A percentile compares a stretch with the other conserved stretches of the same genome.
Conservation (phyloP, 1,140 invertebrate species). For the Lasioglossum albipes region DNA sequence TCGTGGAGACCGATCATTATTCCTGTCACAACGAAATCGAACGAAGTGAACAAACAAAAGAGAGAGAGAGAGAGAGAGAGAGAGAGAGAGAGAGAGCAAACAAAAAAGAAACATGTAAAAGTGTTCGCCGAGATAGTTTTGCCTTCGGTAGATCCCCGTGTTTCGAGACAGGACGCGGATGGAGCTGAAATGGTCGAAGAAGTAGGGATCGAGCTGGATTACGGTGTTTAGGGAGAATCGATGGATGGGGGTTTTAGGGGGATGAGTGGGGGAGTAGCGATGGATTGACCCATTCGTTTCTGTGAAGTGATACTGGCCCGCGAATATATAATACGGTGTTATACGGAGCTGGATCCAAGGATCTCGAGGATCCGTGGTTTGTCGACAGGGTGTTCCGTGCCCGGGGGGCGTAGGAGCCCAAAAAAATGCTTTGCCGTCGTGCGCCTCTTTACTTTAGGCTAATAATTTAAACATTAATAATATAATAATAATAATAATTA, state of each 20-base stretch:
- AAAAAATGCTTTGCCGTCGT: slow-evolving; percentile 79
- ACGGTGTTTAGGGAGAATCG: background rate
- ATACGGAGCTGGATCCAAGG: slow-evolving; percentile 17
- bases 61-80: too few species aligned
- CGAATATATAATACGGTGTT: background rate
- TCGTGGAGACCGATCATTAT: slow-evolving; percentile 32
- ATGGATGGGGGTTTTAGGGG: background rate
- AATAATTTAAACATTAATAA: slow-evolving; percentile 79
- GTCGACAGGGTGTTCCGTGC: slow-evolving; percentile 78
- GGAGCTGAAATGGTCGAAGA: background rate
- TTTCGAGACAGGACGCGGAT: slow-evolving; percentile 38
- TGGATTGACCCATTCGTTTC: slow-evolving; percentile 22
- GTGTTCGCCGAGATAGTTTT: slow-evolving; percentile 2
- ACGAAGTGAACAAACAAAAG: background rate
- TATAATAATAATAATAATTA: slow-evolving; percentile 70
- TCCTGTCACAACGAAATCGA: slow-evolving; percentile 54
- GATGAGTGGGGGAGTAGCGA: background rate
- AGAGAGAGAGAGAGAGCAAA: too few species aligned
- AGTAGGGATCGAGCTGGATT: background rate
- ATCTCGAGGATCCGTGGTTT: slow-evolving; percentile 65
- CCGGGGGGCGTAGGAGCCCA: slow-evolving; percentile 76
- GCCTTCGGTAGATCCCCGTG: slow-evolving; percentile 35
- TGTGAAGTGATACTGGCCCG: slow-evolving; percentile 30
- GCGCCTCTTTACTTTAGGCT: slow-evolving; percentile 80
- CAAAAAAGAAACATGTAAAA: background rate